phyloP scores from a whole-genome alignment of 2,888 invertebrate genomes.

The Thecocarcelia acutangulata region DNA sequence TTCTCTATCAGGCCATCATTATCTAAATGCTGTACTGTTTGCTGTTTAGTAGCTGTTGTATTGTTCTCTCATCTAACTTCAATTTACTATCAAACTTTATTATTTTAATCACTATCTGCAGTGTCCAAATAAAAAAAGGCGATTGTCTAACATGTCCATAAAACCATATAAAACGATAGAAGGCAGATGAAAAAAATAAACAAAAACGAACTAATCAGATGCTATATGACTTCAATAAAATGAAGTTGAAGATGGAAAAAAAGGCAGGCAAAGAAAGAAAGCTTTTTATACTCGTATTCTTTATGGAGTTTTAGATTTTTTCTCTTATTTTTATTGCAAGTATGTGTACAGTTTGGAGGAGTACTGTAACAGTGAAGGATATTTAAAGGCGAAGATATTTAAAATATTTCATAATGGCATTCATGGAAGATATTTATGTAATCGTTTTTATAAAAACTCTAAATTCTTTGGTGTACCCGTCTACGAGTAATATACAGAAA shows the following conservation, averaged over 20 bases:
- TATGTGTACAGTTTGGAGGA: not conserved
- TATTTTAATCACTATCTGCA: slow-evolving; percentile 67
- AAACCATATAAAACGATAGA: slow-evolving; percentile 44
- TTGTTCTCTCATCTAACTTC: slow-evolving; percentile 52
- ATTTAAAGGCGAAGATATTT: too few relatives aligned
- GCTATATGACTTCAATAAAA: slow-evolving; percentile 37
- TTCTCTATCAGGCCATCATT: slow-evolving; percentile 36
- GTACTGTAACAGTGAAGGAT: too few relatives aligned
- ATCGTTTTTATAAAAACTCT: too few relatives aligned
- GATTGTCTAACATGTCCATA: slow-evolving; percentile 43
- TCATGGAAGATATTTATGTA: too few relatives aligned
- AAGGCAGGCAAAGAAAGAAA: slow-evolving; percentile 23
- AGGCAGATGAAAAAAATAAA: not conserved
- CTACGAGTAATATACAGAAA: too few relatives aligned
- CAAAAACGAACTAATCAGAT: slow-evolving; percentile 18
- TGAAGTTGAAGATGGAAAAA: slow-evolving; percentile 5
- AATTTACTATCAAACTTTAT: slow-evolving; percentile 68
- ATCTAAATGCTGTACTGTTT: slow-evolving; percentile 51
- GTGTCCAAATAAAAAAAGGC: slow-evolving; percentile 5
- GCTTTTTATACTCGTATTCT: not conserved
- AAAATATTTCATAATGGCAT: too few relatives aligned
- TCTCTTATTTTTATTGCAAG: slow-evolving; percentile 2
- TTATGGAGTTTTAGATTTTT: slow-evolving; percentile 17
- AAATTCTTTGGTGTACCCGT: too few relatives aligned
- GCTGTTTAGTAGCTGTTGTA: slow-evolving; percentile 13